phyloP scores from a whole-genome alignment of 1,140 invertebrate genomes.

The Lordiphosa mommai region DNA sequence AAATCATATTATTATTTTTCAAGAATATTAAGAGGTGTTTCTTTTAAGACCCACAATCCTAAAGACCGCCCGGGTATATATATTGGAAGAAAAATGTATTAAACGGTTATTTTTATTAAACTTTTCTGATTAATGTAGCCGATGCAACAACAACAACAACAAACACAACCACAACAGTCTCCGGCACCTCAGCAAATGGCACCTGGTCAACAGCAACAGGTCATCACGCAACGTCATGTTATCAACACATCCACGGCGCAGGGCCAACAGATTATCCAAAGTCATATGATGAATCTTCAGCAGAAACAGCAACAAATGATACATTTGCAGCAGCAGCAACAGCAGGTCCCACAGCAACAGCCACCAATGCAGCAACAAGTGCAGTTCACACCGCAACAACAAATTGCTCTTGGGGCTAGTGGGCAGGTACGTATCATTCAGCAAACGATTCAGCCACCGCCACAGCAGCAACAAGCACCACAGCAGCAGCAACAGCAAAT shows the following conservation, averaged over 20 bases:
- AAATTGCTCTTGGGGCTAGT: constrained; percentile 49
- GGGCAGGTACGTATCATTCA: constrained; percentile 76
- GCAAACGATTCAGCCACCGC: constrained; percentile 63
- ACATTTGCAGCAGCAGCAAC: constrained; percentile 52
- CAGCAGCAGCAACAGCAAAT: constrained; percentile 47
- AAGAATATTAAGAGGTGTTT: no score
- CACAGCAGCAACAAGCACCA: constrained; percentile 26
- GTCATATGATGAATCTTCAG: constrained; percentile 72
- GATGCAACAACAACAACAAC: constrained; percentile 23
- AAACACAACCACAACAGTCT: constrained; percentile 3
- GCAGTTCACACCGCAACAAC: constrained; percentile 60
- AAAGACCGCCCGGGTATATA: no score
- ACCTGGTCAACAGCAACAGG: constrained; percentile 53
- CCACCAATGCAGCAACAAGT: constrained; percentile 49
- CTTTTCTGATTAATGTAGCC: constrained; percentile 16
- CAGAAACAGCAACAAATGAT: constrained; percentile 71
- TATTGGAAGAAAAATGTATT: not conserved
- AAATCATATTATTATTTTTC: no score
- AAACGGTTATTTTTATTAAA: not conserved
- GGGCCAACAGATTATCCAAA: constrained; percentile 77
- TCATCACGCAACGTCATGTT: constrained; percentile 71
- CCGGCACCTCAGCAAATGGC: not conserved
- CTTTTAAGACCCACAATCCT: no score
- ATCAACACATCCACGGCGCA: constrained; percentile 77
- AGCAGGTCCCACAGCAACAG: constrained; percentile 28